Evolutionary conservation across 2,888 invertebrate species (phyloP), one percentile per base, ranked within the genome.

Genomic region (Eupithecia centaureata): DNA sequence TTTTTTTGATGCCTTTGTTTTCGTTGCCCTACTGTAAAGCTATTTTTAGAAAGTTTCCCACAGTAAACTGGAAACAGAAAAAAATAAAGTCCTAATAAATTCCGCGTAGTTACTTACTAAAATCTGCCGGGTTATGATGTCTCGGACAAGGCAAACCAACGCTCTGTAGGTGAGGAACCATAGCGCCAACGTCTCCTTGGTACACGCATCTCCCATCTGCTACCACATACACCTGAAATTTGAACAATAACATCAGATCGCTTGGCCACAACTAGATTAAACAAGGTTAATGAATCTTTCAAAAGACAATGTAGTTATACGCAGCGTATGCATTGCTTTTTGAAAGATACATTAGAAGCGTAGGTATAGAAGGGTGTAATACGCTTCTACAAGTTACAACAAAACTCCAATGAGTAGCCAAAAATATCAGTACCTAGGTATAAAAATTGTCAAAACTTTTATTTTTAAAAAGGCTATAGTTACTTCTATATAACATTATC

Each of bases 121-220:
- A 95, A 87, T 96, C 96, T 62, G 95, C 95, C n/a, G 96, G 96
- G 75, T 95, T 95, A 78, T 95, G 94, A 79, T 95, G 94, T 59
- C 90, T 90, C 0, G 96, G 96, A 72, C 96, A 96, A 13, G 93
- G 89, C 15, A 95, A 79, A 13, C 94, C 94, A 0, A 94, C 88
- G 67, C 92, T 88, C 2, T 92, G 86, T 63, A 96, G 78, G 75
- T 94, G 95, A 2, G 95, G 94, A 8, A 96, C 94, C 79, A 96
- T 92, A 0, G 95, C 94, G 0, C 86, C 79, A 0, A 95, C 94
- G 22, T 94, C 94, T 0, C 96, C 96, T 77, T 95, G 95, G 81
- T 94, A 96, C 58, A 96, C 94, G 77, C 96, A 96, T 1, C 88
- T 84, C 0, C 96, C 96, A 68, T 94, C 94, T 0, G 95, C 95